A percentile compares a stretch with the other conserved stretches of the same genome.
Conservation (phyloP, 1,140 invertebrate species). For the Drosophila ercepeae region DNA sequence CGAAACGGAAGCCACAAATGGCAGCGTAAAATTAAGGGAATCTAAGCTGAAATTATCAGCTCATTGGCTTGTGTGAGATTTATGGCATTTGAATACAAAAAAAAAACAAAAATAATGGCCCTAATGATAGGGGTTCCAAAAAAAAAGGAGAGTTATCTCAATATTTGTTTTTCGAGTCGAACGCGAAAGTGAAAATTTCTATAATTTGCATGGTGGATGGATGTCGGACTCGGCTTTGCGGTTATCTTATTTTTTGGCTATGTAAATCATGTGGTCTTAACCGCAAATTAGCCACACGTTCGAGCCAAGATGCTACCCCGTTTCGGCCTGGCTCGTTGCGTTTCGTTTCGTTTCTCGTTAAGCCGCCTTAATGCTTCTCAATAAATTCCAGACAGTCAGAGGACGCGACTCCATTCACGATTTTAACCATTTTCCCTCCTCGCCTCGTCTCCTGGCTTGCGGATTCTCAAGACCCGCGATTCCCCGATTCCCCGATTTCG, state of each 20-base stretch:
- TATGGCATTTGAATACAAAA: slow-evolving; percentile 70
- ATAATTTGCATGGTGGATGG: slow-evolving; percentile 70
- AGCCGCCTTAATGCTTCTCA: slow-evolving; percentile 68
- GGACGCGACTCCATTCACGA: slow-evolving; percentile 7
- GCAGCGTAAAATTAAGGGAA: slow-evolving; percentile 73
- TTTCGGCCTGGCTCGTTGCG: neutral
- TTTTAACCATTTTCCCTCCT: too few species aligned
- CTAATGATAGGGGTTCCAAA: slow-evolving; percentile 75
- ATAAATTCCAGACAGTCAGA: slow-evolving; percentile 60
- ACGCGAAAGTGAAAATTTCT: slow-evolving; percentile 60
- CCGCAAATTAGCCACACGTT: slow-evolving; percentile 80
- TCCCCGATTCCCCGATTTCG: too few species aligned
- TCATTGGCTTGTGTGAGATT: slow-evolving; percentile 31
- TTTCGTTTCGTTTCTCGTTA: slow-evolving; percentile 63
- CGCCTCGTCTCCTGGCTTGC: too few species aligned
- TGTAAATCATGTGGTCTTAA: slow-evolving; percentile 73
- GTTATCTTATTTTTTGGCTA: slow-evolving; percentile 41
- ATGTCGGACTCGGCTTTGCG: slow-evolving; percentile 7
- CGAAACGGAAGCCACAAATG: slow-evolving; percentile 76
- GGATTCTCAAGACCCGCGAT: too few species aligned
- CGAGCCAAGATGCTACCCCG: slow-evolving; percentile 2
- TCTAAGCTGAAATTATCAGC: slow-evolving; percentile 69
- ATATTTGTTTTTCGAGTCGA: slow-evolving; percentile 64
- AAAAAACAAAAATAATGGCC: slow-evolving; percentile 19
- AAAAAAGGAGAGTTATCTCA: slow-evolving; percentile 31